Base-by-base conservation (phyloP, 1,140 invertebrate genomes). In the Achroia grisella region DNA sequence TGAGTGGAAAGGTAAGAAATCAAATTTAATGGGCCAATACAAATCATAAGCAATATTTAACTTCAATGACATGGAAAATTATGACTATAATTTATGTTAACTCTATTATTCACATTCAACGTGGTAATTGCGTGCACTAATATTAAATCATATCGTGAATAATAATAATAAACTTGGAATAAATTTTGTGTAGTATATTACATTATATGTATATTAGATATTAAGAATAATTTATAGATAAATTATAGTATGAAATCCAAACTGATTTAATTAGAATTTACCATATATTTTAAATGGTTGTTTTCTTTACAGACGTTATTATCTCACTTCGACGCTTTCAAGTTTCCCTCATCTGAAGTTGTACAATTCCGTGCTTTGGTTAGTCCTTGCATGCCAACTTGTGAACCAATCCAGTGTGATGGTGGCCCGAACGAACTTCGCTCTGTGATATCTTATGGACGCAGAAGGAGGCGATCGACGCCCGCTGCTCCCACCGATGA, bases 271-370 rank as follows among this genome's bases (percentile, higher is more conserved):
- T 23, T 23, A 23, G 17, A 23, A 23, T 2, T 23, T 3, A 23
- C 17, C 17, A 23, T 2, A 23, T 23, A 23, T 23, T 23, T 3
- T 23, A 23, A 6, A 3, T 3, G 2, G 2, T 23, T 31, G 30
- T 44, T 29, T 52, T 43, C 52, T 53, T 87, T 88, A 15, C 89
- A 95, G 90, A 91, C 94, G 39, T 86, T 98, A 5, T 80, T 96
- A n/a, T 95, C 95, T 5, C 93, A 95, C 73, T 97, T 98, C 81
- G 96, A 98, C 73, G 96, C 96, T 8, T 98, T 98, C 90, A 97
- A 97, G 77, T 98, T 98, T 88, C 96, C 96, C 0, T 95, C 95
- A 10, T 97, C 95, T 0, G 95, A 97, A 74, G 92, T 97, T 8
- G 96, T 98, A 0, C 95, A 98, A 81, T 98, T 98, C 90, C 90